Evolutionary conservation across 2,888 invertebrate species (phyloP).

Genomic region (Molorchus minor): DNA sequence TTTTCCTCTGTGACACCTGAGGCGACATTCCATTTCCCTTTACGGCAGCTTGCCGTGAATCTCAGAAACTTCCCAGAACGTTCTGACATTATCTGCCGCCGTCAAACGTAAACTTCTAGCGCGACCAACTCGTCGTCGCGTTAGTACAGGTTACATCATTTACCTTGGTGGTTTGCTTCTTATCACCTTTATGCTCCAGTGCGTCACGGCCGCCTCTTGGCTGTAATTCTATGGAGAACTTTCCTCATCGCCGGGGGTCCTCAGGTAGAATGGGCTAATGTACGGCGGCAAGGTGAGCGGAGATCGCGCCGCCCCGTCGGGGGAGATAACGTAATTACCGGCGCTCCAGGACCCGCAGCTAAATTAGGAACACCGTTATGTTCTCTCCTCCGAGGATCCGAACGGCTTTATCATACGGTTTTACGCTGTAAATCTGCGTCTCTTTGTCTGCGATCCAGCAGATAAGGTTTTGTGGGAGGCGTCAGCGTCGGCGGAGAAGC

Average conservation of each 20-base stretch:
- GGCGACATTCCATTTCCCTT: slow-evolving; percentile 13
- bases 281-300: slow-evolving; percentile 55
- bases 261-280: slow-evolving; percentile 56
- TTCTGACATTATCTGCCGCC: slow-evolving; percentile 16
- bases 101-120: slow-evolving; percentile 14
- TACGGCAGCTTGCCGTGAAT: slow-evolving; percentile 14
- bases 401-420: slow-evolving; percentile 24
- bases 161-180: slow-evolving; percentile 56
- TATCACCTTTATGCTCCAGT: slow-evolving; percentile 62
- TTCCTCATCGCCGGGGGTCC: slow-evolving; percentile 52
- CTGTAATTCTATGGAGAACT: slow-evolving; percentile 54
- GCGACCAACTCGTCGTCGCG: slow-evolving; percentile 27
- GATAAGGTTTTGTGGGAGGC: slow-evolving; percentile 14
- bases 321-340: slow-evolving; percentile 59
- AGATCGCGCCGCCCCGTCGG: slow-evolving; percentile 44
- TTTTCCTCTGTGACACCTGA: slow-evolving; percentile 19
- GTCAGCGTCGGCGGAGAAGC: too few relatives aligned
- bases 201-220: slow-evolving; percentile 53
- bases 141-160: slow-evolving; percentile 45
- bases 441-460: slow-evolving; percentile 21
- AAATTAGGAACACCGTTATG: slow-evolving; percentile 56
- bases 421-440: slow-evolving; percentile 17
- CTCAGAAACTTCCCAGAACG: slow-evolving; percentile 16
- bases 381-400: slow-evolving; percentile 24
- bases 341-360: slow-evolving; percentile 52